Base-by-base conservation (phyloP, 1,140 invertebrate genomes). In the Drosophila lacteicornis region DNA sequence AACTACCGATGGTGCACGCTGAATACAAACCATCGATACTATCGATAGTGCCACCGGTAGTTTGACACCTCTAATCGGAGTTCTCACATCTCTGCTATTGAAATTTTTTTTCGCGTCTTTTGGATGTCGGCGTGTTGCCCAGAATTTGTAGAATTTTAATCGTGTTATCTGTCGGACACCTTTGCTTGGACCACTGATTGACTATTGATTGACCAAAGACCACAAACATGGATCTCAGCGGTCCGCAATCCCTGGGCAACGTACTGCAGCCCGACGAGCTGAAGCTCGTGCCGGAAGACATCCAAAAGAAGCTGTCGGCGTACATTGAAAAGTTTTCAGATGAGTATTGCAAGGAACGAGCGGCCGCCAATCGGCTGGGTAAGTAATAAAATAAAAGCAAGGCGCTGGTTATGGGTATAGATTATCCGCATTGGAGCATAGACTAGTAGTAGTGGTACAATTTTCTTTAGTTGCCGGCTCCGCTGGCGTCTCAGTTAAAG, bases 301-400 rank as follows among this genome's bases (percentile, higher is more conserved):
- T 92, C 42, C 82, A 82, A 53, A 71, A 73, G 50, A 96, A 96
- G 92, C 93, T 96, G 42, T 94, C 95, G 68, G 82, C 85, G 3
- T 95, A 75, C 69, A 62, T 87, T 22, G 61, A 75, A n/a, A 60
- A 84, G n/a, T 87, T 88, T 60, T 70, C 73, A 4, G 73, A 88
- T 62, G 85, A 87, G 51, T 88, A 78, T 43, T 77, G 74, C 63
- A 77, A 77, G 43, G 27, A 77, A 3, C 49, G 75, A 12, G 75
- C 75, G 6, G 74, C 75, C 13, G 75, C 75, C n/a, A 66, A 69
- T 15, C 74, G 75, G 9, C 33, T 88, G 45, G 56, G 83, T 86
- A 67, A 83, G 84, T 78, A 15, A 15, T 19, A 13, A 1, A 55
- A 43, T 19, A 4, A 27, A 12, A 9, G 4, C 17, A 19, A 36